Evolutionary conservation across 2,113 vertebrate genomes (phyloP).

Genomic region (Gulo gulo): DNA sequence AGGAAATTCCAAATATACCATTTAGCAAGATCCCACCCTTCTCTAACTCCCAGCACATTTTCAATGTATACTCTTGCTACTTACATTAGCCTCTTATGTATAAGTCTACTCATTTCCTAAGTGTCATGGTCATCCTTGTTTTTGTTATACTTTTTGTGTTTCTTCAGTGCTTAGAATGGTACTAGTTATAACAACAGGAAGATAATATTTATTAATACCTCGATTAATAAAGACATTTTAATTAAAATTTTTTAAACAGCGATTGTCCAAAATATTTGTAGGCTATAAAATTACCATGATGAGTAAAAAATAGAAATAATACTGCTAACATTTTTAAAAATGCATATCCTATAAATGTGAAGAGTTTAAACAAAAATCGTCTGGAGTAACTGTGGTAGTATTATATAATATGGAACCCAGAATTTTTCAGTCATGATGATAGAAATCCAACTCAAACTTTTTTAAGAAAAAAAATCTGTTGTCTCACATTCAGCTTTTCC

Average conservation of each 20-base stretch:
- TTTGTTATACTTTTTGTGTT: not conserved
- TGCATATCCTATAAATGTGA: not conserved
- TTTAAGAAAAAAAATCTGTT: not conserved
- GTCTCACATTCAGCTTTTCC: not conserved
- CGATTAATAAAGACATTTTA: not conserved
- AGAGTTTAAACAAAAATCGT: not conserved
- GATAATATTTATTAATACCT: not conserved
- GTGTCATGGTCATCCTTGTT: not conserved
- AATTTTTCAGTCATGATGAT: not conserved
- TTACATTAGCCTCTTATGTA: not conserved
- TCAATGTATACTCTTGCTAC: not conserved
- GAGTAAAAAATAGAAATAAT: constrained; percentile 9
- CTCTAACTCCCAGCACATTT: not conserved
- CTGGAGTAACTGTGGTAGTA: not conserved
- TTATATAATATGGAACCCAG: not conserved
- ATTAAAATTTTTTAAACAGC: not conserved
- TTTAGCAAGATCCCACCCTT: not conserved
- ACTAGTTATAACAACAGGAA: not conserved
- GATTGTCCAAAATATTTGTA: not conserved
- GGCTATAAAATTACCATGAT: not conserved
- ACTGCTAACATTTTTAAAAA: not conserved
- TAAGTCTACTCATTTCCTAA: not conserved
- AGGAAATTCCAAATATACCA: not conserved
- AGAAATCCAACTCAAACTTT: not conserved
- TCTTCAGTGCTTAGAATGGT: not conserved